Conservation (phyloP, 2,797 vertebrate genomes). For the Momotus momota region DNA sequence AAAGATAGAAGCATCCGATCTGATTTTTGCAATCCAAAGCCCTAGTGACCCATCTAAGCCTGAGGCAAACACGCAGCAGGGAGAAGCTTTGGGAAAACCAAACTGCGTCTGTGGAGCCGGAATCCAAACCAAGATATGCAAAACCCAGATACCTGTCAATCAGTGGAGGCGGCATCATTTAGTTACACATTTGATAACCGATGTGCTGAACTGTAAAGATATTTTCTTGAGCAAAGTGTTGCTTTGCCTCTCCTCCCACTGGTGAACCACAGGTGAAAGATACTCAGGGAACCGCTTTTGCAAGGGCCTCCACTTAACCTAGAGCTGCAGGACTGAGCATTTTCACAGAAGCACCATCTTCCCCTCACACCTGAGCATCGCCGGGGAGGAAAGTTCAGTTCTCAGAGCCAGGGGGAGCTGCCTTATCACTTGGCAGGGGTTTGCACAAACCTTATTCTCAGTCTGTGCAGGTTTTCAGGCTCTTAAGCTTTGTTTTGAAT, state of each 20-base stretch:
- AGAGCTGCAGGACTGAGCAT: not conserved
- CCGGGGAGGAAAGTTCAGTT: not conserved
- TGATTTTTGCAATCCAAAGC: constrained; percentile 26
- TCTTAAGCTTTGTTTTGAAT: constrained; percentile 17
- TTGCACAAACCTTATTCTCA: constrained; percentile 14
- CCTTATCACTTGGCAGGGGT: not conserved
- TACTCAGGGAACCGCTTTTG: not conserved
- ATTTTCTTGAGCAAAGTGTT: not conserved
- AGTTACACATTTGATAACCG: accelerated
- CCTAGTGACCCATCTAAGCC: constrained; percentile 2
- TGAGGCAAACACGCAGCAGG: constrained; percentile 3
- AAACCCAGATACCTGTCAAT: not conserved
- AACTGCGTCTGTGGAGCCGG: not conserved
- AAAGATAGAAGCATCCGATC: constrained; percentile 4
- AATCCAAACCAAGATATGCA: not conserved
- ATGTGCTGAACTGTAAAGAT: not conserved
- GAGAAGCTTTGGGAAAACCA: constrained; percentile 25
- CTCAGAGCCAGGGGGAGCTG: constrained; percentile 27
- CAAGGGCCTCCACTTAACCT: not conserved
- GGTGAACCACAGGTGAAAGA: not conserved
- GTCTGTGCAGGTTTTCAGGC: not conserved
- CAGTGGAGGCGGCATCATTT: not conserved
- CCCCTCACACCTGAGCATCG: not conserved
- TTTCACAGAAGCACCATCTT: not conserved
- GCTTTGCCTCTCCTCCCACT: not conserved